Evolutionary conservation across 2,888 invertebrate species (phyloP), one percentile per base, ranked within the genome.

Genomic region (Chymomyza procnemis): DNA sequence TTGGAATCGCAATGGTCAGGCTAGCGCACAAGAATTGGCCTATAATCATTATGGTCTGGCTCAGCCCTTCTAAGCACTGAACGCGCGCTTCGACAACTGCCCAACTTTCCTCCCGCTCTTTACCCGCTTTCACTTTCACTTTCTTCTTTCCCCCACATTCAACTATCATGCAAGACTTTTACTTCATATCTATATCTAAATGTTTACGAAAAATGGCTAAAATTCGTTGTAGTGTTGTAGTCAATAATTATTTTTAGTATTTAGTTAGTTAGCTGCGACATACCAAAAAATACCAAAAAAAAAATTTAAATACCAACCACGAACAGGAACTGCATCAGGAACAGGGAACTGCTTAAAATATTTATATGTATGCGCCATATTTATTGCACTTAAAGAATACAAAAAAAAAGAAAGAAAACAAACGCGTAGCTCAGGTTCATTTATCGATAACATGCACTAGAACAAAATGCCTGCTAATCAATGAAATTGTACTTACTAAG

Each of bases 1-100:
- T 78, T 91, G 91, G 91, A 91, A 90, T 74, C 90, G 91, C 75
- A 91, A 90, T 72, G 91, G 91, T 69, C 91, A 91, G 81, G 90
- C 90, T 70, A 72, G 85, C 64, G 89, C 90, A 26, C 87, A 89
- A 72, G 91, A 91, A 64, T 83, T 91, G 78, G 91, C 91, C 74
- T 91, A 90, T 74, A 90, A 90, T 71, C 91, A 91, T 72, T 91
- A 91, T 62, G 91, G 91, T 62, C 79, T 91, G 73, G 90, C 90
- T 52, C 91, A 91, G 80, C 89, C 87, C 75, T 89, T 81, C 87
- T 90, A 90, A 85, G 70, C 66, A 80, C 86, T 90, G 90, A 85
- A 69, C 66, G 50, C 3, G 47, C 18, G 61, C 59, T 52, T 50
- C 8, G 16, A 26, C 21, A 34, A 47, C 22, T 34, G 19, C 59